A percentile compares a stretch with the other conserved stretches of the same genome.
Evolutionary conservation across 2,888 invertebrate genomes (phyloP).

Genomic region (Scrobipalpa atriplicella): DNA sequence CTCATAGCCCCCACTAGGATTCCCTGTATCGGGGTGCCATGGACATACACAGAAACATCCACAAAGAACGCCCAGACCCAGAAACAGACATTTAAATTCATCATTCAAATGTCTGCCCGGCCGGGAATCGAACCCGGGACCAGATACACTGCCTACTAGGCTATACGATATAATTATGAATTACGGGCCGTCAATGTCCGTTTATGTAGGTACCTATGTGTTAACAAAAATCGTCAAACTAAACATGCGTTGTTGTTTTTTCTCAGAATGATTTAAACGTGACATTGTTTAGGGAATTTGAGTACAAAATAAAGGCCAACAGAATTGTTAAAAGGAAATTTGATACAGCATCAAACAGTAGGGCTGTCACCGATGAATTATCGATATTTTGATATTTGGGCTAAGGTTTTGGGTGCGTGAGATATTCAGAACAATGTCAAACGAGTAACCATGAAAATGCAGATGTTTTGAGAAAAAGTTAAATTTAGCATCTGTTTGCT

Average conservation of each 20-base stretch:
- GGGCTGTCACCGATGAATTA: constrained; percentile 8
- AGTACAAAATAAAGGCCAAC: not conserved
- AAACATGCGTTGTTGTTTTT: not conserved
- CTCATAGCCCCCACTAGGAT: too few relatives aligned
- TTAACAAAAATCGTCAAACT: too few relatives aligned
- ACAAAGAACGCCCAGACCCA: too few relatives aligned
- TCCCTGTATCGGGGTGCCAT: too few relatives aligned
- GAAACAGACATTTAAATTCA: too few relatives aligned
- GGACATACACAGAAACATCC: too few relatives aligned
- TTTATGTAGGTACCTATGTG: too few relatives aligned
- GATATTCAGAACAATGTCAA: not conserved
- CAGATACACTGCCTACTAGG: too few relatives aligned
- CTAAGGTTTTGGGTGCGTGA: not conserved
- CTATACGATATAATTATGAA: too few relatives aligned
- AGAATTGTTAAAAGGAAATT: constrained; percentile 17
- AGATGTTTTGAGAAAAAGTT: not conserved
- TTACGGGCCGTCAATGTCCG: too few relatives aligned
- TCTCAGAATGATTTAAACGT: not conserved
- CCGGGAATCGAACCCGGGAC: too few relatives aligned
- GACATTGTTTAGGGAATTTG: constrained; percentile 23
- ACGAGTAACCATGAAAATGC: not conserved
- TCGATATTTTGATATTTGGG: constrained; percentile 2
- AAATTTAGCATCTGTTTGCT: not conserved
- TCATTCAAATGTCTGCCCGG: too few relatives aligned
- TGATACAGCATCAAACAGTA: constrained; percentile 20